These are phyloP conservation scores for Aspidapion aeneum DNA, from an alignment of 2,888 invertebrate genomes.

Conservation along the genomic window DNA sequence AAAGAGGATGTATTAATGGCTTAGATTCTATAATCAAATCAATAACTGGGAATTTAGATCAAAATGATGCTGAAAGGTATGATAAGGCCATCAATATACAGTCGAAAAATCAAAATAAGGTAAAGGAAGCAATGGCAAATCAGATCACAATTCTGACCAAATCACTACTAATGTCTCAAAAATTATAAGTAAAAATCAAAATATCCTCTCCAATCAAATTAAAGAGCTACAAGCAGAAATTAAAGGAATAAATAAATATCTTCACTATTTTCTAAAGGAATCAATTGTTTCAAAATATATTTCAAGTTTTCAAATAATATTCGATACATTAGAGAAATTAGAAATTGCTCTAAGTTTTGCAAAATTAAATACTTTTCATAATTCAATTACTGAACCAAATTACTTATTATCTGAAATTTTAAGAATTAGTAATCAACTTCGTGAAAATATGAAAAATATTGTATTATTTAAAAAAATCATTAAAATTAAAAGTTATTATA, in stretches of 20 bases:
- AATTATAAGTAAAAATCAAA: too few relatives aligned
- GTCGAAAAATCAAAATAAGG: conserved; percentile 10
- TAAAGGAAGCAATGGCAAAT: conserved; percentile 18
- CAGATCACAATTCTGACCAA: conserved; percentile 9
- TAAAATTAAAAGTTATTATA: conserved; percentile 17
- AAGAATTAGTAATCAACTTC: conserved; percentile 12
- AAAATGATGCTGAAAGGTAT: conserved; percentile 19
- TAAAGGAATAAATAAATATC: neutral
- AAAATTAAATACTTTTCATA: too few relatives aligned
- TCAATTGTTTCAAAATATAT: too few relatives aligned
- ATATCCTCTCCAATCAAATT: neutral
- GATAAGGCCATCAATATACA: conserved; percentile 10
- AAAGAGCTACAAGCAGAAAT: neutral
- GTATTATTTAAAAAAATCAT: conserved; percentile 19
- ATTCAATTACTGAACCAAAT: too few relatives aligned
- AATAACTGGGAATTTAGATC: too few relatives aligned
- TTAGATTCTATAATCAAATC: conserved; percentile 20
- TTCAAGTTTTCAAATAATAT: conserved; percentile 21
- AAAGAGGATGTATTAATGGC: conserved; percentile 19
- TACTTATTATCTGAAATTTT: too few relatives aligned
- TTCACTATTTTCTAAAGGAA: conserved; percentile 18
- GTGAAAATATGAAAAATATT: conserved; percentile 11
- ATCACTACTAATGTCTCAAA: conserved; percentile 11
- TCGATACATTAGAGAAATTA: conserved; percentile 16
- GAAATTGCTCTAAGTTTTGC: too few relatives aligned